Evolutionary conservation across 2,113 vertebrate species (phyloP), one percentile per base, ranked within the genome.

Genomic region (Sander lucioperca): DNA sequence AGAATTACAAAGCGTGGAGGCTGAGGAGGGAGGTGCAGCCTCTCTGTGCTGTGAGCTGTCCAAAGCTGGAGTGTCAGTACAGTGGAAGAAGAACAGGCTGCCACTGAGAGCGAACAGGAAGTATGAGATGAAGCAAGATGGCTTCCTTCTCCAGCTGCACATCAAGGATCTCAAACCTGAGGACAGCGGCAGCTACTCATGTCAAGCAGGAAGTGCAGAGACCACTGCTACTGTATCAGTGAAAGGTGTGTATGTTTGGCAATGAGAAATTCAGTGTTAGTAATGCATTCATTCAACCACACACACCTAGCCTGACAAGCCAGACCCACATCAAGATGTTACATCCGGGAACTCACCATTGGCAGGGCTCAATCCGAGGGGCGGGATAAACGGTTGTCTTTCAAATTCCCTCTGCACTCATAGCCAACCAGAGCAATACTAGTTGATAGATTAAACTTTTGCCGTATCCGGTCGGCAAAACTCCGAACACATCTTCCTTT

Each of bases 81-180:
- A 95, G n/a, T 96, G 95, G 95, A 94, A 54, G 51, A 95, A 93
- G 61, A 87, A 93, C 75, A 92, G 89, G 0, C 45, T 70, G 3
- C 74, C 95, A 1, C 94, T 99, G 51, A 95, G 36, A 0, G 2
- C 81, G 0, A 91, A 94, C 77, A 90, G 94, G 84, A 98, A 97
- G 88, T 96, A 96, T 0, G 96, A 97, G 48, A 96, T 98, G 87
- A 92, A 92, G 27, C 88, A 95, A 56, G 91, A 96, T 0, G 96
- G 95, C 36, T 76, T 93, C 73, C 10, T 71, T 1, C 77, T 94
- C 0, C 95, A 97, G 86, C 91, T 98, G 4, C 56, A 94, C 47
- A 94, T 99, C 25, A 94, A 91, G 0, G 76, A 13, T 6, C 77
- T 97, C 59, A 94, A 95, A 79, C 80, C 91, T 11, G 86, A 94